Evolutionary conservation across 2,113 vertebrate species (phyloP).

Genomic region (Corvus hawaiiensis): DNA sequence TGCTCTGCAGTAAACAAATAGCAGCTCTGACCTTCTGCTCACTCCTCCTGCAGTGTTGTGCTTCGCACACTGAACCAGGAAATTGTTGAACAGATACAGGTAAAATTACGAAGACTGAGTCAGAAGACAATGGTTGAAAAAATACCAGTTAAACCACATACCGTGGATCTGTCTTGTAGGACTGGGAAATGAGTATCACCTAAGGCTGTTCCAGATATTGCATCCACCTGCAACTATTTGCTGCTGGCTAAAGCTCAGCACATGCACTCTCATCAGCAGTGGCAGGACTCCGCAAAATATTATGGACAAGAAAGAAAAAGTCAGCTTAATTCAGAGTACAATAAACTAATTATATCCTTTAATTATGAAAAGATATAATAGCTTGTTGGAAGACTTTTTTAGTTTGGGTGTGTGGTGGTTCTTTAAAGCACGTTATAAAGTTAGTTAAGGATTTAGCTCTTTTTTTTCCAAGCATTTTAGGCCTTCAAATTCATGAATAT

Average conservation of each 20-base stretch:
- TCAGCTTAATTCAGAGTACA: not conserved
- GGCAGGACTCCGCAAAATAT: not conserved
- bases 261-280: not conserved
- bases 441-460: not conserved
- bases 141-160: slow-evolving; percentile 54
- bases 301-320: not conserved
- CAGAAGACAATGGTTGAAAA: slow-evolving; percentile 41
- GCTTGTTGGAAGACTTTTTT: not conserved
- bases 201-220: slow-evolving; percentile 4
- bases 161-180: not conserved
- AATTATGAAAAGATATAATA: not conserved
- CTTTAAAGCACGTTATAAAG: not conserved
- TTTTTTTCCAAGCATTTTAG: not conserved
- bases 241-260: slow-evolving; percentile 1
- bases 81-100: not conserved
- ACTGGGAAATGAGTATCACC: not conserved
- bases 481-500: not conserved
- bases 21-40: not conserved
- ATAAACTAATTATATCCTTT: not conserved
- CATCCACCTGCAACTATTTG: slow-evolving; percentile 33
- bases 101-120: slow-evolving; percentile 1
- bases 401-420: not conserved
- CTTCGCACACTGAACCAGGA: not conserved
- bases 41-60: not conserved
- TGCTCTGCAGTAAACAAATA: not conserved